phyloP scores from a whole-genome alignment of 2,888 invertebrate genomes.

The Noctuana brunneofusca region DNA sequence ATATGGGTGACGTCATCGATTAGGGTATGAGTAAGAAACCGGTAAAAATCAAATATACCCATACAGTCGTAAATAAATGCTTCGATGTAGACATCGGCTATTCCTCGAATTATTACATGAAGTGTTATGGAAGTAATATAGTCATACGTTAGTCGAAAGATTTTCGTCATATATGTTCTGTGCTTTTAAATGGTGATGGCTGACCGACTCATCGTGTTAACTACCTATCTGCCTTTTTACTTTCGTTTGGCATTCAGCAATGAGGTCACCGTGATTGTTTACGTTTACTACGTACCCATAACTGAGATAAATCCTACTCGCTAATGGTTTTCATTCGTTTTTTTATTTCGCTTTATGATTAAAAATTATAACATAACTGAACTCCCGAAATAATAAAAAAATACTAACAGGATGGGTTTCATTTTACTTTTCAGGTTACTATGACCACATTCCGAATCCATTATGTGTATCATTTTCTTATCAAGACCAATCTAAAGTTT shows the following conservation, averaged over 20 bases:
- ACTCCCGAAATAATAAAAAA: no score
- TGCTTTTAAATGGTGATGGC: conserved; percentile 28
- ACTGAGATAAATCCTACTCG: not conserved
- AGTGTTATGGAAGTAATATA: conserved; percentile 46
- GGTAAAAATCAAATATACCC: conserved; percentile 56
- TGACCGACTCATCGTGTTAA: conserved; percentile 49
- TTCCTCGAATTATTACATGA: conserved; percentile 47
- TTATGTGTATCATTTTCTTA: no score
- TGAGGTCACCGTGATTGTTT: conserved; percentile 36
- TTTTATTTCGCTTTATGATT: not conserved
- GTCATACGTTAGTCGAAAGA: conserved; percentile 37
- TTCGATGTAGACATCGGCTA: conserved; percentile 39
- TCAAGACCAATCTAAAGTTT: no score
- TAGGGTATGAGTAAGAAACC: conserved; percentile 69
- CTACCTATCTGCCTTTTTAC: conserved; percentile 44
- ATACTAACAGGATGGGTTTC: no score
- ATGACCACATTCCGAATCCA: no score
- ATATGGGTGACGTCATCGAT: conserved; percentile 72
- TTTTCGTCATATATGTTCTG: conserved; percentile 18
- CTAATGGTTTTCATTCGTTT: not conserved
- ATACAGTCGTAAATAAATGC: conserved; percentile 42
- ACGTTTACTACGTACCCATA: conserved; percentile 26
- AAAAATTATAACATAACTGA: no score
- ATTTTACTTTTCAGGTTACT: no score
- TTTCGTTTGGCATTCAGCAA: conserved; percentile 44